Evolutionary conservation across 1,140 invertebrate species (phyloP), one percentile per base, ranked within the genome.

Genomic region (Apis florea): DNA sequence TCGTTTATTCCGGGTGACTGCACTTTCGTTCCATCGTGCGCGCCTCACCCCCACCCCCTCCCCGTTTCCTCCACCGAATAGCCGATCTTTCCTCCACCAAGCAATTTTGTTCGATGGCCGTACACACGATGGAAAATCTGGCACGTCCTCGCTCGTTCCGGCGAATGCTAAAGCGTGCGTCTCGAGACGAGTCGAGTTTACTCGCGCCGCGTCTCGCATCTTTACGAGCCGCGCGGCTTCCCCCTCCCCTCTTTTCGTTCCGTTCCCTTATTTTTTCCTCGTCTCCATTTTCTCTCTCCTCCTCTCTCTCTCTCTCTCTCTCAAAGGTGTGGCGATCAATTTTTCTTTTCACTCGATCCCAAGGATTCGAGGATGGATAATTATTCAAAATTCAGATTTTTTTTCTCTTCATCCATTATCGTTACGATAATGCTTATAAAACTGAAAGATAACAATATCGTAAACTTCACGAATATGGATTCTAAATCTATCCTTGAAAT

Each of bases 1-100:
- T 93, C 92, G 92, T 93, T 94, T 93, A 94, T 93, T 93, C 92
- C 91, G 92, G 93, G 88, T 93, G 92, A 94, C 92, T 94, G 93
- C 93, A 93, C 90, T 92, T 93, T 93, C 92, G 92, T 91, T 90
- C 92, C 92, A 89, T 92, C 91, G 89, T 90, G 82, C 80, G 86
- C 84, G 79, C 80, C 74, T 85, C 87, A 83, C 67, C 73, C 49
- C 21, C 10, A 0, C 21, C 24, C n/a, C n/a, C 13, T 56, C 49
- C 54, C 68, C 47, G 56, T 26, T 56, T 15, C 75, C 72, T 54
- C 59, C 12, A 15, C 79, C 31, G 6, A 13, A 10, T 4, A 31
- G 31, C 67, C 77, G 79, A 79, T 86, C 76, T 86, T 66, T 63
- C 31, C 63, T 58, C 58, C 71, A 40, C 51, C 54, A 54, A 82